phyloP scores from a whole-genome alignment of 64 coral and sea anemone species.

The Platygyra sinensis region DNA sequence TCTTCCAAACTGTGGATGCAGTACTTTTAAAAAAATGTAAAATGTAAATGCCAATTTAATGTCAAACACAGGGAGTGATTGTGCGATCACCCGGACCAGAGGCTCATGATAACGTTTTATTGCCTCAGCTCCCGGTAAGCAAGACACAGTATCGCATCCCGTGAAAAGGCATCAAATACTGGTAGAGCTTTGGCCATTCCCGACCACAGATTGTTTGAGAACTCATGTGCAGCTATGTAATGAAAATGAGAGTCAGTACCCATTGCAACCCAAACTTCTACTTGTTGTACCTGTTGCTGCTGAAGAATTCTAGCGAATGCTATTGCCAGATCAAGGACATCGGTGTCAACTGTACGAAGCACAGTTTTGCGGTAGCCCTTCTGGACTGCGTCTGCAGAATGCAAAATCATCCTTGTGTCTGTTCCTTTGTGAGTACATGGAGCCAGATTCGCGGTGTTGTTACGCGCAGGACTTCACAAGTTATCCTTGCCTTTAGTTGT shows the following conservation, averaged over 20 bases:
- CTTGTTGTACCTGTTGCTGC: neutral
- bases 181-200: conserved; percentile 16
- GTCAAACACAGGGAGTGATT: too few species aligned
- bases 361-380: neutral
- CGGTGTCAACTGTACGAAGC: conserved; percentile 49
- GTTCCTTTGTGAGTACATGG: conserved; percentile 58
- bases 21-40: too few species aligned
- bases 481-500: conserved; percentile 31
- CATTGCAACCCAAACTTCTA: conserved; percentile 49
- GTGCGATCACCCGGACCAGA: too few species aligned
- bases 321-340: conserved; percentile 45
- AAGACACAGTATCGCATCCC: conserved; percentile 49
- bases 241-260: conserved; percentile 36
- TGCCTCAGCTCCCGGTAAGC: conserved; percentile 46
- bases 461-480: conserved; percentile 3
- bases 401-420: conserved; percentile 50
- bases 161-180: conserved; percentile 44
- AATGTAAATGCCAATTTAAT: too few species aligned
- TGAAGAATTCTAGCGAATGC: neutral
- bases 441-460: conserved; percentile 19
- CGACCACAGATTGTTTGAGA: conserved; percentile 18
- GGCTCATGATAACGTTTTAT: too few species aligned
- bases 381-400: conserved; percentile 45
- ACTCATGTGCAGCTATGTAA: conserved; percentile 54
- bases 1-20: too few species aligned